phyloP scores from a whole-genome alignment of 2,888 invertebrate genomes.

The Conistra vaccinii region DNA sequence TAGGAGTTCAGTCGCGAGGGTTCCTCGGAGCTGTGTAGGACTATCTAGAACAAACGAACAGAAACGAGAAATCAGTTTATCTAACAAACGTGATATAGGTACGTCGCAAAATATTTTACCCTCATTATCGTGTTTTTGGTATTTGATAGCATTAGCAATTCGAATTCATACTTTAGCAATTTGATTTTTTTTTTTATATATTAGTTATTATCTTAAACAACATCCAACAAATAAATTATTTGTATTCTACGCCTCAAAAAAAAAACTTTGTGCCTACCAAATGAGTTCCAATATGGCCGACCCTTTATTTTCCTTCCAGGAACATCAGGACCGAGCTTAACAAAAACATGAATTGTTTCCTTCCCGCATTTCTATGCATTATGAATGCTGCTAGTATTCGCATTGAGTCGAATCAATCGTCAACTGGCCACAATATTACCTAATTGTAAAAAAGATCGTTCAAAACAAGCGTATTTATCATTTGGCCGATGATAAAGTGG shows the following conservation, averaged over 20 bases:
- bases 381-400: conserved; percentile 21
- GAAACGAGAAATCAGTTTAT: not conserved
- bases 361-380: conserved; percentile 14
- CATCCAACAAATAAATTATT: not conserved
- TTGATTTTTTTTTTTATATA: not conserved
- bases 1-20: not conserved
- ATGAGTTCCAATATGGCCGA: not conserved
- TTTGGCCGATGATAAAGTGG: conserved; percentile 67
- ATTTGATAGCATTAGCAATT: not conserved
- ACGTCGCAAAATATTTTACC: not conserved
- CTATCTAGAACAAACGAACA: not conserved
- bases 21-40: not conserved
- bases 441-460: conserved; percentile 42
- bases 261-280: not conserved
- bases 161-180: not conserved
- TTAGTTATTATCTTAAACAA: not conserved
- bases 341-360: not conserved
- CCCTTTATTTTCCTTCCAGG: not conserved
- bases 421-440: conserved; percentile 10
- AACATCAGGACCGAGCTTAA: not conserved
- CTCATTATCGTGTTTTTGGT: not conserved
- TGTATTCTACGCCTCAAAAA: not conserved
- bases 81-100: not conserved
- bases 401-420: conserved; percentile 5
- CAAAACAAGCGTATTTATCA: conserved; percentile 67